Evolutionary conservation across 92 coral and sea anemone genomes (phyloP).

Genomic region (Virgularia gustaviana): DNA sequence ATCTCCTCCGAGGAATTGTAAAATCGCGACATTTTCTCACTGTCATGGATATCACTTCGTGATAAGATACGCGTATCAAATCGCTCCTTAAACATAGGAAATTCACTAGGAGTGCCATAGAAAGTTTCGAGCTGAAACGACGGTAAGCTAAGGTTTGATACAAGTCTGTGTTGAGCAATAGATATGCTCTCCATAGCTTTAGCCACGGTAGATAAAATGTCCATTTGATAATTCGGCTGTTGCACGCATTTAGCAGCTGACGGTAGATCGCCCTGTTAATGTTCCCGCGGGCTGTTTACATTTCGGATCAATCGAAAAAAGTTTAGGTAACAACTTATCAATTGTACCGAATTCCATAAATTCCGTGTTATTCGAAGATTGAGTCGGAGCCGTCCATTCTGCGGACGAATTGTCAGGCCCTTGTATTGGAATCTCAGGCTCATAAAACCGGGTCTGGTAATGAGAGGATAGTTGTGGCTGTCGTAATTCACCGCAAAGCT

Average conservation of each 20-base stretch:
- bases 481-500: too few species aligned
- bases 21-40: conserved; percentile 53
- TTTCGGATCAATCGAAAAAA: too few species aligned
- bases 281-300: too few species aligned
- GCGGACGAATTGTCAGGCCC: neutral
- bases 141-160: conserved; percentile 41
- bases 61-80: conserved; percentile 48
- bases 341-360: too few species aligned
- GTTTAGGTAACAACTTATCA: too few species aligned
- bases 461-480: too few species aligned
- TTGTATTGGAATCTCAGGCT: neutral
- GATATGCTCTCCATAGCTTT: conserved; percentile 17
- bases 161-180: conserved; percentile 28
- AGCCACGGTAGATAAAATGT: conserved; percentile 5
- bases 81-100: conserved; percentile 45
- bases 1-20: conserved; percentile 49
- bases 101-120: conserved; percentile 41
- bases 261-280: too few species aligned
- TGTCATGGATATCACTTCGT: conserved; percentile 44
- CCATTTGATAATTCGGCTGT: neutral
- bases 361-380: neutral
- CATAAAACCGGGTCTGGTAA: neutral
- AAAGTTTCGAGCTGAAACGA: conserved; percentile 43
- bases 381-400: neutral
- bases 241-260: neutral